Base-by-base conservation (phyloP, 1,140 invertebrate species). In the Macrobrachium rosenbergii region DNA sequence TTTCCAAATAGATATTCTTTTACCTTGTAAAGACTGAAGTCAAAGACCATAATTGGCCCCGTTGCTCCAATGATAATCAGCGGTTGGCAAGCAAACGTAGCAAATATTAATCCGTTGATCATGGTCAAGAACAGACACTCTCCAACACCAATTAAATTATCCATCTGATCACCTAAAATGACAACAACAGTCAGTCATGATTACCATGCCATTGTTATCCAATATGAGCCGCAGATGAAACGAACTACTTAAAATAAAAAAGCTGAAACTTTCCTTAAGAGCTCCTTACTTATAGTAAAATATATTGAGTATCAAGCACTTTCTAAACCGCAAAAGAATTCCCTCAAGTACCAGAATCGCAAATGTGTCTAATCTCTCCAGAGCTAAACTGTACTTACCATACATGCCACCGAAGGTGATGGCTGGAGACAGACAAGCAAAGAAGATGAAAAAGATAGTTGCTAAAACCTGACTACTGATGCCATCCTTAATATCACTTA, bases 401-500 rank as follows among this genome's bases (percentile, higher is more conserved):
- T 97, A 94, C 43, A 99, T 92, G 87, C 97, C 98, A 37, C 98
- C 98, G 91, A 99, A 99, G 0, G 98, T 98, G 83, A 99, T 98
- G 12, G 98, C 97, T 0, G 97, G 97, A 12, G 97, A 98, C 0
- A 99, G 93, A 58, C 96, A 97, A 45, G 98, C 98, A 92, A 99
- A 99, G 92, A 98, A 99, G 94, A 99, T 98, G 92, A 99, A 99
- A 88, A 99, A 96, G 0, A 97, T 94, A 0, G 97, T 96, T 0
- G 97, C 97, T 0, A 97, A 90, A 84, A 97, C 98, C 91, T 98
- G 97, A 0, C 95, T 94, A 37, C 96, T 98, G 2, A 99, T 90
- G 0, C 96, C 97, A 90, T 99, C 97, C 8, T 92, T 94, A 85
- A 99, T 94, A 91, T 99, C 98, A 77, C 96, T 97, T 82, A 94